Conservation (phyloP, 2,888 invertebrate species). For the Pelosia muscerda region DNA sequence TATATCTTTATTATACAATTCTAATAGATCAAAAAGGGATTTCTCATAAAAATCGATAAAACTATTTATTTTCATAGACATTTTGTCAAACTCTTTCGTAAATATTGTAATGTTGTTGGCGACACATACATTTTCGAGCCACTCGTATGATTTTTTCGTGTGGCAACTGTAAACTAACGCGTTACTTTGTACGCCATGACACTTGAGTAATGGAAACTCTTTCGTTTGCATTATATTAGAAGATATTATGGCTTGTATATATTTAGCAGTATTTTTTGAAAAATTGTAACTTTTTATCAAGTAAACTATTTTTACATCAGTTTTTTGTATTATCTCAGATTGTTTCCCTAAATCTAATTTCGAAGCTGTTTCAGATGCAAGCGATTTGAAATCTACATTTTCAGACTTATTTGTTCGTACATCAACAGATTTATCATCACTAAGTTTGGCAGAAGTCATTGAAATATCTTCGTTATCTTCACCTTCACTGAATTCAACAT, state of each 20-base stretch:
- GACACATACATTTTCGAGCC: constrained; percentile 48
- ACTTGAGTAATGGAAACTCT: constrained; percentile 62
- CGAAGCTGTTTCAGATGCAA: background rate
- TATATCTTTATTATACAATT: constrained; percentile 61
- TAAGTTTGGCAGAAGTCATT: background rate
- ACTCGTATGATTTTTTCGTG: constrained; percentile 52
- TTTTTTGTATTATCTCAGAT: background rate
- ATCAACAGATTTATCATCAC: background rate
- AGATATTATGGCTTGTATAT: constrained; percentile 41
- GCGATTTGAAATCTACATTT: background rate
- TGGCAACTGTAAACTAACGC: constrained; percentile 66
- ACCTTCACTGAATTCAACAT: constrained; percentile 9
- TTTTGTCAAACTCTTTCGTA: constrained; percentile 35
- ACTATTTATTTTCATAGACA: constrained; percentile 54
- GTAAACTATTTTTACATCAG: constrained; percentile 16
- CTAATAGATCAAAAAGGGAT: constrained; percentile 56
- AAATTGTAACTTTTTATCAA: background rate
- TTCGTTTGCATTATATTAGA: constrained; percentile 45
- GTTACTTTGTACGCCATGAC: constrained; percentile 65
- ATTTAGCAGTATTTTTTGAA: constrained; percentile 4
- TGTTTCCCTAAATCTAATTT: constrained; percentile 2
- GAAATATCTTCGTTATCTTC: background rate
- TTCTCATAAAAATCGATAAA: constrained; percentile 47
- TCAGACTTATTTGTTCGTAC: background rate
- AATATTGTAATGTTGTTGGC: constrained; percentile 37